A percentile compares a stretch with the other conserved stretches of the same genome.
phyloP scores from a whole-genome alignment of 2,113 vertebrate species.

The Irena cyanogastra region DNA sequence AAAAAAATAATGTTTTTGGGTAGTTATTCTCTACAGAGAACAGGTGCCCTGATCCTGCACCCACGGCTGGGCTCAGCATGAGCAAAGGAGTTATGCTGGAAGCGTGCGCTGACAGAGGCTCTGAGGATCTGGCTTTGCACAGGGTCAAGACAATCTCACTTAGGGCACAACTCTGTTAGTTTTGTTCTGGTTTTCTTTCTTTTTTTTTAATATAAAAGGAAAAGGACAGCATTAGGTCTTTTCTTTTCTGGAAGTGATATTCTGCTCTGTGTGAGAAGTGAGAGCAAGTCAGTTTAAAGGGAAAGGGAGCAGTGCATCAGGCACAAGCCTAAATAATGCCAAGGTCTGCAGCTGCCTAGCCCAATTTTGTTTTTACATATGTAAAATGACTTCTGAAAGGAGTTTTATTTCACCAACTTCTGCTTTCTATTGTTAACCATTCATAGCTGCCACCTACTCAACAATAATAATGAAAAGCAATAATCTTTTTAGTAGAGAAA shows the following conservation, averaged over 20 bases:
- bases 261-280: conserved; percentile 6
- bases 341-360: neutral
- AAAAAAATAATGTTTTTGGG: neutral
- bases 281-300: neutral
- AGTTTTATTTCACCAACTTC: neutral
- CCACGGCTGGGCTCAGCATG: neutral
- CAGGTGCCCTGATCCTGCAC: neutral
- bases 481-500: neutral
- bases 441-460: neutral
- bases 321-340: neutral
- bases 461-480: neutral
- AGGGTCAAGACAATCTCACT: conserved; percentile 18
- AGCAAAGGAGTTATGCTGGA: neutral
- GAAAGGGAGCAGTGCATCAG: neutral
- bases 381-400: neutral
- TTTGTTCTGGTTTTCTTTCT: neutral
- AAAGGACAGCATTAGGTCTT: neutral
- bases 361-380: neutral
- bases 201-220: neutral
- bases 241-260: conserved; percentile 6
- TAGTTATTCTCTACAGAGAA: neutral
- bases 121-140: neutral
- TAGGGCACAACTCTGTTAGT: conserved; percentile 6
- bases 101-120: neutral
- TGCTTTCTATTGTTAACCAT: neutral